Base-by-base conservation (phyloP, 2,888 invertebrate genomes). In the Caenorhabditis sulstoni region DNA sequence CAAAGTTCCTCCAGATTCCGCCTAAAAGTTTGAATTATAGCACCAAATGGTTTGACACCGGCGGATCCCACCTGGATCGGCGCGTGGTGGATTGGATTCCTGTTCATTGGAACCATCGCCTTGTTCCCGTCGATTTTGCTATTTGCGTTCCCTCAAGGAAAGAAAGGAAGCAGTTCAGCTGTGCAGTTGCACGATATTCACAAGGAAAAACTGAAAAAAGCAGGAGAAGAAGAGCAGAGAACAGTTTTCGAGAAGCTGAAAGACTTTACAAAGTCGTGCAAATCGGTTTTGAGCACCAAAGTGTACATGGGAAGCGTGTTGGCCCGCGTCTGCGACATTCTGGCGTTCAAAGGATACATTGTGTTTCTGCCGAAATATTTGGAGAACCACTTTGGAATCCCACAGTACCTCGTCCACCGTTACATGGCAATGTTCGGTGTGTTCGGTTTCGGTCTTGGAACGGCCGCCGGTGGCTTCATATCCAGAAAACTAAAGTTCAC, bases 41-140 rank as follows among this genome's bases (percentile, higher is more conserved):
- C 86, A 7, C 86, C 88, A 39, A 68, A 58, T 29, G 87, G 86
- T 2, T 57, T 91, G 50, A 84, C 86, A 2, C 84, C 90, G 0
- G 85, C 84, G 3, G 91, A 91, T 71, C 91, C 91, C 1, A 87
- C 91, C 5, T 92, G 91, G 91, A 91, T 92, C 39, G 92, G 91
- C 5, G 91, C 91, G 3, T 92, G 92, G 92, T 92, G 91, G 91
- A 81, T 91, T 14, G 91, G 91, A 11, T 92, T 91, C 82, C 65
- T 91, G 9, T 81, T 89, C 50, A 87, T 89, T 41, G 89, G 81
- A 49, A 65, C 55, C n/a, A 57, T 81, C 14, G 49, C 81, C 9
- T 58, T 88, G 22, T 57, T 86, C 14, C 88, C 89, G 8, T 86
- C 91, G 0, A 65, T 91, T 4, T 81, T 90, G 0, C 81, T 92